These are phyloP conservation scores for Drepana arcuata DNA, from an alignment of 1,140 invertebrate genomes.

Conservation along the genomic window DNA sequence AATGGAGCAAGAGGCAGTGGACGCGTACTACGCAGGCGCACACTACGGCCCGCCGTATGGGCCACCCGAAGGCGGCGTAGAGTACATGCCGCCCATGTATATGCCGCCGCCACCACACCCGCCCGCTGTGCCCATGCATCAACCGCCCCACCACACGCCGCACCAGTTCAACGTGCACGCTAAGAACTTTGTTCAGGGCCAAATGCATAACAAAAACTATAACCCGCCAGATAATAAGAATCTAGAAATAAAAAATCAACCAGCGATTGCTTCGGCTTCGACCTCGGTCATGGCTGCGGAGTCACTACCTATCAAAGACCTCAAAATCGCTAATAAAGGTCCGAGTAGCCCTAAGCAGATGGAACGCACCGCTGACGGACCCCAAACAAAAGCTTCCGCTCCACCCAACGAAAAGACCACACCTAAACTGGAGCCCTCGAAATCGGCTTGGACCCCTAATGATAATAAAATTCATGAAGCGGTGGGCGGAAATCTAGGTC, in stretches of 20 bases:
- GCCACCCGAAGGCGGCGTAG: slow-evolving; percentile 43
- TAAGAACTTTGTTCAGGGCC: slow-evolving; percentile 65
- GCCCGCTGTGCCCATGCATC: slow-evolving; percentile 35
- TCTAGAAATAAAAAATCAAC: slow-evolving; percentile 38
- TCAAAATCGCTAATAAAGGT: slow-evolving; percentile 56
- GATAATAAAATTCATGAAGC: slow-evolving; percentile 3
- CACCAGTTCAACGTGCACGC: slow-evolving; percentile 70
- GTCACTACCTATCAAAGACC: slow-evolving; percentile 60
- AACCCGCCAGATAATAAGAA: slow-evolving; percentile 32
- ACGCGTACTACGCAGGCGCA: slow-evolving; percentile 60
- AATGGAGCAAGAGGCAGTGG: slow-evolving; percentile 67
- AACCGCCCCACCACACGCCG: slow-evolving; percentile 37
- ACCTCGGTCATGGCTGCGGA: slow-evolving; percentile 31
- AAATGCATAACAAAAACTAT: slow-evolving; percentile 48
- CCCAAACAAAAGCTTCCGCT: slow-evolving; percentile 25
- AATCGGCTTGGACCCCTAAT: neutral
- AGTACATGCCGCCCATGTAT: slow-evolving; percentile 53
- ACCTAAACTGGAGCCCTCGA: slow-evolving; percentile 29
- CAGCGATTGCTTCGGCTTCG: slow-evolving; percentile 20
- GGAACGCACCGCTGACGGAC: slow-evolving; percentile 24
- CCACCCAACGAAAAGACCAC: slow-evolving; percentile 36
- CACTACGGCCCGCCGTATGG: slow-evolving; percentile 51
- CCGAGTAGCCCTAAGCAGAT: slow-evolving; percentile 48
- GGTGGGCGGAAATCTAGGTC: slow-evolving; percentile 9
- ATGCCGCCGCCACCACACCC: slow-evolving; percentile 56